These are phyloP conservation scores for Actenoides hombroni DNA, from an alignment of 2,113 vertebrate species.

Conservation along the genomic window DNA sequence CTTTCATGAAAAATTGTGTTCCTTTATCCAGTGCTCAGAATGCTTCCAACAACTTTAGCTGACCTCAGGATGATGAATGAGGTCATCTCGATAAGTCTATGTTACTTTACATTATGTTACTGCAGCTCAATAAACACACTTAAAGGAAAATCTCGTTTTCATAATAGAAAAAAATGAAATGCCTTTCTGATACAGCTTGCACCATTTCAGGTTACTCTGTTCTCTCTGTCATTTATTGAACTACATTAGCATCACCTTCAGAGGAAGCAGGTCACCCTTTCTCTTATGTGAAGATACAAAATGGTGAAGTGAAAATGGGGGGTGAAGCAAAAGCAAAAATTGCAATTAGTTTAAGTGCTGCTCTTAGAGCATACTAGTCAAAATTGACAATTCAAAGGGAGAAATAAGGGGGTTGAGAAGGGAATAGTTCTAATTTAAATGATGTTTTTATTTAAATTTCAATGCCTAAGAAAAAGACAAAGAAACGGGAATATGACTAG, in stretches of 20 bases:
- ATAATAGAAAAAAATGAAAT: constrained; percentile 56
- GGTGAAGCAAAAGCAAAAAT: constrained; percentile 34
- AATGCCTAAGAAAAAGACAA: neutral
- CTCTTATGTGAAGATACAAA: constrained; percentile 8
- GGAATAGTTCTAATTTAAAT: neutral
- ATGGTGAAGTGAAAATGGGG: constrained; percentile 3
- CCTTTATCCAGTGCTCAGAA: neutral
- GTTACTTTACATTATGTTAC: constrained; percentile 41
- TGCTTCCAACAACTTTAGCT: neutral
- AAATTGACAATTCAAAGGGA: neutral
- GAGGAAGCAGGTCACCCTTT: constrained; percentile 27
- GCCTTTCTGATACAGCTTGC: constrained; percentile 20
- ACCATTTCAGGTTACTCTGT: constrained; percentile 21
- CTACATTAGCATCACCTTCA: constrained; percentile 53
- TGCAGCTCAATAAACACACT: constrained; percentile 33
- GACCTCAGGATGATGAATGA: constrained; percentile 36
- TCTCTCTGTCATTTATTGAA: constrained; percentile 41
- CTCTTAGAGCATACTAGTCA: neutral
- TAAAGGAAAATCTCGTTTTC: constrained; percentile 45
- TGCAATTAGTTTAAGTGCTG: constrained; percentile 49
- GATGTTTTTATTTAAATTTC: neutral
- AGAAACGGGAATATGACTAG: neutral
- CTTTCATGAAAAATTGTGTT: neutral
- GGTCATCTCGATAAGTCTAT: constrained; percentile 28
- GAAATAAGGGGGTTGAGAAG: neutral